Conservation (phyloP, 2,888 invertebrate species). For the Globia sparganii region DNA sequence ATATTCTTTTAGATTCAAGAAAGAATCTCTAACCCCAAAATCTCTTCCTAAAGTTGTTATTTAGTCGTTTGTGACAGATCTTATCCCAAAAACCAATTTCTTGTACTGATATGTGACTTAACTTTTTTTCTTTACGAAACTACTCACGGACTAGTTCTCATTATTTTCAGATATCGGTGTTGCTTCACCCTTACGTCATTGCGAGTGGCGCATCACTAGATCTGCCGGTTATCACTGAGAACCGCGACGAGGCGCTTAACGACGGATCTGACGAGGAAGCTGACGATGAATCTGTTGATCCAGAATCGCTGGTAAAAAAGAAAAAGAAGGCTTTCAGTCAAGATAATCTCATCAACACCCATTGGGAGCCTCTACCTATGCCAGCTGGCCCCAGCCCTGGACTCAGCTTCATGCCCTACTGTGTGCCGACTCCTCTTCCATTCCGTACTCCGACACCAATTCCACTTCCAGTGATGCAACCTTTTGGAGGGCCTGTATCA, state of each 20-base stretch:
- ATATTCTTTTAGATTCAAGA: not conserved
- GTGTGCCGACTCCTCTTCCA: constrained; percentile 68
- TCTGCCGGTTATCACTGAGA: constrained; percentile 81
- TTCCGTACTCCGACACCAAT: constrained; percentile 60
- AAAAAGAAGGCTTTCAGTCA: constrained; percentile 78
- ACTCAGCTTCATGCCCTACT: constrained; percentile 47
- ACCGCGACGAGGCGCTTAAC: constrained; percentile 76
- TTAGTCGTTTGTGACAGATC: not conserved
- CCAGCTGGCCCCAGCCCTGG: constrained; percentile 41
- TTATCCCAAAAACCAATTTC: not conserved
- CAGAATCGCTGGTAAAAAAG: constrained; percentile 55
- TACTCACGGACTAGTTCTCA: not conserved
- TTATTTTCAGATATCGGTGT: constrained; percentile 79
- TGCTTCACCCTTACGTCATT: constrained; percentile 82
- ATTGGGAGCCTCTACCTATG: constrained; percentile 39
- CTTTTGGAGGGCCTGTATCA: constrained; percentile 20
- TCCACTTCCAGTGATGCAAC: constrained; percentile 34
- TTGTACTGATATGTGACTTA: not conserved
- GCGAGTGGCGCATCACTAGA: constrained; percentile 81
- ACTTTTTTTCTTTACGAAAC: not conserved
- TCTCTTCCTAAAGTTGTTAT: not conserved
- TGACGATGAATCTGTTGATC: constrained; percentile 15
- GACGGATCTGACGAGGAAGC: constrained; percentile 63
- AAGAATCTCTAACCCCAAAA: not conserved
- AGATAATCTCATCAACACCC: constrained; percentile 69